Percentiles rank a stretch among this genome's conserved stretches.
phyloP scores from a whole-genome alignment of 2,888 invertebrate genomes.

The Synergus gifuensis region DNA sequence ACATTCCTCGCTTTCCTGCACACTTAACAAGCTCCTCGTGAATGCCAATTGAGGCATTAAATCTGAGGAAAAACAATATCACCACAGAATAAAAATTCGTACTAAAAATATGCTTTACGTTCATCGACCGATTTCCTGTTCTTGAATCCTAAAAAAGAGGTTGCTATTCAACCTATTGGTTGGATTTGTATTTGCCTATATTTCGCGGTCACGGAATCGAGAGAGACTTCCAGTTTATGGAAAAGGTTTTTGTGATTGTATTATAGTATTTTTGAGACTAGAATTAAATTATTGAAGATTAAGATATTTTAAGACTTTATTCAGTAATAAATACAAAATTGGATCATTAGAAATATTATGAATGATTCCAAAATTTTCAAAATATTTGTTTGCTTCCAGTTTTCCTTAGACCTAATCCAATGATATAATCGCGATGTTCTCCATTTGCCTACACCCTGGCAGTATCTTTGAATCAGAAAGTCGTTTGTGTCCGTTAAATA shows the following conservation, averaged over 20 bases:
- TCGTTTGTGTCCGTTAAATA: conserved; percentile 31
- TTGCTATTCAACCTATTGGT: too few species aligned
- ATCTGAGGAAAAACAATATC: neutral
- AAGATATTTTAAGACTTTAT: too few species aligned
- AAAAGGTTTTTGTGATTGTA: too few species aligned
- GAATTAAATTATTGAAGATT: too few species aligned
- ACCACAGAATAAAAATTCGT: neutral
- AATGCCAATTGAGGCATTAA: conserved; percentile 28
- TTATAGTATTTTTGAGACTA: too few species aligned
- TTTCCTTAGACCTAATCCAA: conserved; percentile 6
- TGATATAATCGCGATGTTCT: conserved; percentile 9
- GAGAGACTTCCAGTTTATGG: too few species aligned
- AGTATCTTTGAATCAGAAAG: conserved; percentile 31
- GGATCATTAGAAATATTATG: too few species aligned
- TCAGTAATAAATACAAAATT: too few species aligned
- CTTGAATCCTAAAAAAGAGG: neutral
- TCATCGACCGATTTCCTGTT: neutral
- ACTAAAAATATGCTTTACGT: neutral
- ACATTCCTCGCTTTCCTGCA: neutral
- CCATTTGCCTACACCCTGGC: neutral
- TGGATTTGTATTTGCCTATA: too few species aligned
- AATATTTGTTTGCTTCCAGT: neutral
- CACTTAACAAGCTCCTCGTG: neutral
- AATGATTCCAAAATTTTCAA: neutral
- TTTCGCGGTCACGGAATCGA: too few species aligned